Conservation (phyloP, 2,797 vertebrate genomes). For the Glossophaga mutica region DNA sequence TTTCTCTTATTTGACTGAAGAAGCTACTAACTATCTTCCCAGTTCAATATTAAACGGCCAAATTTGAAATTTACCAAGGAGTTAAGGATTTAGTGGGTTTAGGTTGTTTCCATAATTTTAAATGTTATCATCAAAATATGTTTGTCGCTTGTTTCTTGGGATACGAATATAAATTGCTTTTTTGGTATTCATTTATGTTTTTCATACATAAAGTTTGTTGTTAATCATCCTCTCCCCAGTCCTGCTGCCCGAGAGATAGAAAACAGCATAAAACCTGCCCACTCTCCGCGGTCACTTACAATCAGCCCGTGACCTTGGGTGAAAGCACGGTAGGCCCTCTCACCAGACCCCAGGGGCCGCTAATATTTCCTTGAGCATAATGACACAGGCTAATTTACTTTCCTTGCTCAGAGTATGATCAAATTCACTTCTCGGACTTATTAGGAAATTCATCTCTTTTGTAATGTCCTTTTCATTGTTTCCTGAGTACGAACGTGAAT, state of each 20-base stretch:
- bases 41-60: background rate
- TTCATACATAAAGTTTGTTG: background rate
- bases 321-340: slow-evolving; percentile 10
- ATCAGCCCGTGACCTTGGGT: slow-evolving; percentile 40
- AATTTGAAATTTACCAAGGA: background rate
- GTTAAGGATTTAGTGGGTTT: background rate
- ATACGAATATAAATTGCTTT: slow-evolving; percentile 10
- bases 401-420: background rate
- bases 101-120: slow-evolving; percentile 2
- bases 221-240: slow-evolving; percentile 36
- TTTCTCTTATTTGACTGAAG: background rate
- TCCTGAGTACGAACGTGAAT: background rate
- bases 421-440: background rate
- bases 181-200: background rate
- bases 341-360: slow-evolving; percentile 9
- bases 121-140: slow-evolving; percentile 9
- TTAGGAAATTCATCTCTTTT: background rate
- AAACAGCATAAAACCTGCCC: slow-evolving; percentile 40
- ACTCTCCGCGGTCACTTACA: slow-evolving; percentile 27
- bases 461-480: slow-evolving; percentile 7
- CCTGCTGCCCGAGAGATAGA: slow-evolving; percentile 49
- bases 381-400: slow-evolving; percentile 28
- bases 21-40: background rate
- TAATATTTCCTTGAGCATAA: slow-evolving; percentile 9
- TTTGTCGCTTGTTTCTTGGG: background rate